Evolutionary conservation across 1,140 invertebrate species (phyloP), one percentile per base, ranked within the genome.

Genomic region (Neuroterus valhalla): DNA sequence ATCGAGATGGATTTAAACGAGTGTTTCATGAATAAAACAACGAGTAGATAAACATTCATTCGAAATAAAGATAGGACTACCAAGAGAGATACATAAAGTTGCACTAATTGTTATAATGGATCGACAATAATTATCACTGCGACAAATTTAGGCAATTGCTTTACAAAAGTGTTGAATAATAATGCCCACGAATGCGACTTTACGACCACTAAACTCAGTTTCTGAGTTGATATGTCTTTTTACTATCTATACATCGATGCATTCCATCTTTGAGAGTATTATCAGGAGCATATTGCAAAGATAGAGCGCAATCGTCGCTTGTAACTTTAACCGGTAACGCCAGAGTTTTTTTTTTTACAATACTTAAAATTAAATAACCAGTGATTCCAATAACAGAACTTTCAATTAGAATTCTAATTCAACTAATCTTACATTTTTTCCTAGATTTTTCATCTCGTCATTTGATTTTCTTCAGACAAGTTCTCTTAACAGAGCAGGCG

Each of bases 361-460:
- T 23, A 62, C 26, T 62, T 15, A 62, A 62, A 62, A 23, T 38
- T 62, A 62, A 55, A 55, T 23, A 55, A 62, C 23, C 23, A 38
- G 26, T 26, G 26, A 62, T 17, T 66, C 78, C 71, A 14, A 78
- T 44, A 48, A 21, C 43, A 23, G 38, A 74, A 72, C 71, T 17
- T 68, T 71, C 68, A 62, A 79, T 76, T 71, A 71, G 74, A 72
- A 46, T 45, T 17, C 73, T 45, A 70, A 62, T 77, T 69, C 45
- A 44, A 67, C 38, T 4, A 66, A 74, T 70, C n/a, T 66, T 26
- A 23, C 44, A 66, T 15, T 62, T 19, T 67, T 67, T 26, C 17
- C 2, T 70, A 31, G 14, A 62, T 31, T 26, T 62, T 15, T 2
- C 8, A 31, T 23, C 2, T 3, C 12, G 14, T 62, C 31, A 1